Evolutionary conservation across 2,113 vertebrate genomes (phyloP).

Genomic region (Cavia aperea): DNA sequence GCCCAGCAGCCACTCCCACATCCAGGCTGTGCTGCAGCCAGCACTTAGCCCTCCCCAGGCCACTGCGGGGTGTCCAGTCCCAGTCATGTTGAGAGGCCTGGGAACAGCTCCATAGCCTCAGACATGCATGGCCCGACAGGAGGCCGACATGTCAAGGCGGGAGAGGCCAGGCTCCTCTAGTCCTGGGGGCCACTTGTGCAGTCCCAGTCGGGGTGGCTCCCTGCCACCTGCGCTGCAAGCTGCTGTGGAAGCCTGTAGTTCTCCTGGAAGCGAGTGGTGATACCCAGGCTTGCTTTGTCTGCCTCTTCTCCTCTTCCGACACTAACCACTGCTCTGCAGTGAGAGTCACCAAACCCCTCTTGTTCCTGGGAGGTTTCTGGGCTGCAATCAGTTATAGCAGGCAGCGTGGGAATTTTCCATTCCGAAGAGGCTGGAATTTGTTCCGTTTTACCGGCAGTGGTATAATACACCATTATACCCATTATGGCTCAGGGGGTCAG

Average conservation of each 20-base stretch:
- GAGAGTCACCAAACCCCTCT: slow-evolving; percentile 36
- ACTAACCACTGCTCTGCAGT: not conserved
- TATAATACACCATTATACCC: no score
- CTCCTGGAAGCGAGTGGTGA: not conserved
- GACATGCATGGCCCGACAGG: not conserved
- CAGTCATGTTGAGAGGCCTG: slow-evolving; percentile 53
- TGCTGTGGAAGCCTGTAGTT: not conserved
- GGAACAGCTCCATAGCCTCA: slow-evolving; percentile 22
- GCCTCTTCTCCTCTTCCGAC: not conserved
- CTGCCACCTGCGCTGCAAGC: not conserved
- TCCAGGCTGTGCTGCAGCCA: slow-evolving; percentile 75
- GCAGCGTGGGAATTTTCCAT: not conserved
- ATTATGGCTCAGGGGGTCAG: not conserved
- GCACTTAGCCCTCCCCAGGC: slow-evolving; percentile 81
- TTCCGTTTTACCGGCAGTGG: not conserved
- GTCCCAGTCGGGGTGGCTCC: not conserved
- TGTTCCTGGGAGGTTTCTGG: not conserved
- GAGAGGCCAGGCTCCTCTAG: not conserved
- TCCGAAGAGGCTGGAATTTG: not conserved
- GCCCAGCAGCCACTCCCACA: slow-evolving; percentile 78
- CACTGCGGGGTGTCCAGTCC: slow-evolving; percentile 82
- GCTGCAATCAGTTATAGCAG: not conserved
- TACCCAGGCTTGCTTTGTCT: slow-evolving; percentile 15
- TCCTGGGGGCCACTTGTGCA: not conserved
- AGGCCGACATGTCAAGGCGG: not conserved